Percentiles rank a stretch among this genome's conserved stretches.
Evolutionary conservation across 1,140 invertebrate genomes (phyloP).

Genomic region (Leucophenga varia): DNA sequence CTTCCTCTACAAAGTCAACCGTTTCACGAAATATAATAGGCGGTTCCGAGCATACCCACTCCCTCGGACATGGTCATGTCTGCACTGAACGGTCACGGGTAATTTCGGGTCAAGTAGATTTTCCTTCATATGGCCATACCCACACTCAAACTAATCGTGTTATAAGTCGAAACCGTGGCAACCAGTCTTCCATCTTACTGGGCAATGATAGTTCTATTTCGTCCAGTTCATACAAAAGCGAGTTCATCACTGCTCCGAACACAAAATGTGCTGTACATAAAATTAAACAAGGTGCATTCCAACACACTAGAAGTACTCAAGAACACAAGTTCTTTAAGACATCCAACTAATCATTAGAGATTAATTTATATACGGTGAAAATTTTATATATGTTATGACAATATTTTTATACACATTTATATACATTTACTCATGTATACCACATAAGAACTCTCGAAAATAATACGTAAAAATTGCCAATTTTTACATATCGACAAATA

Average conservation of each 20-base stretch:
- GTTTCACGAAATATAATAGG: slow-evolving; percentile 40
- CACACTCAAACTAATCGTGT: slow-evolving; percentile 53
- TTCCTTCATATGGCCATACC: slow-evolving; percentile 27
- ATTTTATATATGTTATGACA: slow-evolving; percentile 26
- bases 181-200: slow-evolving; percentile 71
- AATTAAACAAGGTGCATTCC: slow-evolving; percentile 75
- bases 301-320: slow-evolving; percentile 77
- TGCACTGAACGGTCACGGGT: no score
- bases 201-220: slow-evolving; percentile 63
- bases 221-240: slow-evolving; percentile 72
- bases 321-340: slow-evolving; percentile 82
- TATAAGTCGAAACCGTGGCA: slow-evolving; percentile 63
- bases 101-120: slow-evolving; percentile 40
- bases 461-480: slow-evolving; percentile 23
- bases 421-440: no score
- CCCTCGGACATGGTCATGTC: no score
- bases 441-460: no score
- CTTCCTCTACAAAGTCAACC: slow-evolving; percentile 16
- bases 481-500: slow-evolving; percentile 20
- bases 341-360: slow-evolving; percentile 43
- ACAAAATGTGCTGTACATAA: slow-evolving; percentile 78
- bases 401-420: slow-evolving; percentile 42
- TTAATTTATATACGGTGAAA: slow-evolving; percentile 3
- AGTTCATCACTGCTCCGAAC: slow-evolving; percentile 66
- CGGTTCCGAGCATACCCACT: no score